phyloP scores from a whole-genome alignment of 2,797 vertebrate species.

The Poeciliopsis gracilis region DNA sequence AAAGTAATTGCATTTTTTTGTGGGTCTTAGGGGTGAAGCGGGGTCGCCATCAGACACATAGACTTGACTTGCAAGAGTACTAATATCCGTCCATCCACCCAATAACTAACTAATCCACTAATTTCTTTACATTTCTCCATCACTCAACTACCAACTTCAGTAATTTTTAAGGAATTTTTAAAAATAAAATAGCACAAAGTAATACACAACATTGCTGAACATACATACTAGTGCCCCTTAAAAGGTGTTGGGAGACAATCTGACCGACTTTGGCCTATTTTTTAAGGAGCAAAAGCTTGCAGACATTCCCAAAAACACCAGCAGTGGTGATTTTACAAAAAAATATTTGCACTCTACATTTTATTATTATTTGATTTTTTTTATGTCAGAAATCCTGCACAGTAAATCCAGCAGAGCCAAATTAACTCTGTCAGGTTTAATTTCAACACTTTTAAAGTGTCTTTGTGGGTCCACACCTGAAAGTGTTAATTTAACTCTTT shows the following conservation, averaged over 20 bases:
- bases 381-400: background rate
- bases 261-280: background rate
- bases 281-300: background rate
- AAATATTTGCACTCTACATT: background rate
- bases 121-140: too few relatives aligned
- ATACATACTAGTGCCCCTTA: too few relatives aligned
- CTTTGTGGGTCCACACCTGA: too few relatives aligned
- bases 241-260: background rate
- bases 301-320: background rate
- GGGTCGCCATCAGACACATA: background rate
- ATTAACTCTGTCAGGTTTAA: too few relatives aligned
- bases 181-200: too few relatives aligned
- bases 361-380: background rate
- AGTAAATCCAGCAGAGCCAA: too few relatives aligned
- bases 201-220: too few relatives aligned
- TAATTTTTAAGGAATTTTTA: background rate
- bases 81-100: too few relatives aligned
- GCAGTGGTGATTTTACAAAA: background rate
- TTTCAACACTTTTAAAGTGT: too few relatives aligned
- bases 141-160: background rate
- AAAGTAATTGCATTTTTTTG: background rate
- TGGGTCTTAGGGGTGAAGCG: background rate
- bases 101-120: too few relatives aligned
- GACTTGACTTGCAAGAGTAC: background rate
- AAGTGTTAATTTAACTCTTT: too few relatives aligned